A percentile compares a stretch with the other conserved stretches of the same genome.
These are phyloP conservation scores for Zaprionus capensis DNA, from an alignment of 1,140 invertebrate genomes.

Conservation along the genomic window DNA sequence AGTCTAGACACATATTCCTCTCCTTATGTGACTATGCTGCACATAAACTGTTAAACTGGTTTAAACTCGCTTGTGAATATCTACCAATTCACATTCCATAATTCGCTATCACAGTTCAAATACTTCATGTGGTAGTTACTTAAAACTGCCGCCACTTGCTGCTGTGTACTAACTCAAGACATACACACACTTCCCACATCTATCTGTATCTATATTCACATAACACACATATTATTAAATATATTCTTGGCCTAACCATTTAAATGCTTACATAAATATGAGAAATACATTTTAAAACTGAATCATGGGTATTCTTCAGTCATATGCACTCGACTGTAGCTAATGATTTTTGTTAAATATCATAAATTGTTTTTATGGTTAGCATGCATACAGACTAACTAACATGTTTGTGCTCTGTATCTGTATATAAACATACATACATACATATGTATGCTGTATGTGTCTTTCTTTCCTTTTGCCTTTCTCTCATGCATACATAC, in stretches of 20 bases:
- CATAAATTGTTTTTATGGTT: not conserved
- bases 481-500: not conserved
- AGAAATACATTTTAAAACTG: not conserved
- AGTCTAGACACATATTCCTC: not conserved
- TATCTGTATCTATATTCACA: not conserved
- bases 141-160: not conserved
- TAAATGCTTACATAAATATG: not conserved
- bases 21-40: not conserved
- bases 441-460: not conserved
- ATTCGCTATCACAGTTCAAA: conserved; percentile 13
- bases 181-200: not conserved
- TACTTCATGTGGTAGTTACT: conserved; percentile 1
- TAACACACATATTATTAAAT: not conserved
- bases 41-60: conserved; percentile 1
- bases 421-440: not conserved
- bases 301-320: not conserved
- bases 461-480: not conserved
- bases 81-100: not conserved
- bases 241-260: not conserved
- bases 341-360: conserved; percentile 3
- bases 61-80: not conserved
- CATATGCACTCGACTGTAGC: conserved; percentile 2
- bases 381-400: no score
- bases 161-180: not conserved
- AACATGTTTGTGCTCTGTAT: not conserved